Percentiles rank a stretch among this genome's conserved stretches.
These are phyloP conservation scores for Notodonta dromedarius DNA, from an alignment of 2,888 invertebrate genomes.

Conservation along the genomic window DNA sequence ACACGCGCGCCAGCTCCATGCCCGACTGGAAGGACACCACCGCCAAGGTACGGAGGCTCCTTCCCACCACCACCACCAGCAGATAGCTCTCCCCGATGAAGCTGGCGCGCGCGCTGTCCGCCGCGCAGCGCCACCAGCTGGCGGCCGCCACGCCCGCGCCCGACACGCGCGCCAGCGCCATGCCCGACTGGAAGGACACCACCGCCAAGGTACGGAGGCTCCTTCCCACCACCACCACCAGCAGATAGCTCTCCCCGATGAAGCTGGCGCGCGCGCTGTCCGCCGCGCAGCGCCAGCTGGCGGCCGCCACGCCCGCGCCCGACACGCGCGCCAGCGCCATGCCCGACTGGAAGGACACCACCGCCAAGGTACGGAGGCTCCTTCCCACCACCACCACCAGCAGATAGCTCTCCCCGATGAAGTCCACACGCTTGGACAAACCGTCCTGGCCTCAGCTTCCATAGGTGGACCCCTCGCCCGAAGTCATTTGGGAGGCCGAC, in stretches of 20 bases:
- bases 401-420: too few relatives aligned
- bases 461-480: too few relatives aligned
- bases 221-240: too few relatives aligned
- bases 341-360: conserved; percentile 91
- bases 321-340: conserved; percentile 85
- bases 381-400: too few relatives aligned
- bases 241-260: too few relatives aligned
- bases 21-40: conserved; percentile 91
- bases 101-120: conserved; percentile 92
- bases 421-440: too few relatives aligned
- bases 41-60: conserved; percentile 48
- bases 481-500: too few relatives aligned
- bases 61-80: too few relatives aligned
- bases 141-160: conserved; percentile 92
- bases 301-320: conserved; percentile 91
- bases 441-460: too few relatives aligned
- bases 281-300: conserved; percentile 90
- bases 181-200: conserved; percentile 91
- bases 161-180: conserved; percentile 85
- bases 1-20: conserved; percentile 85
- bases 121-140: conserved; percentile 91
- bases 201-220: conserved; percentile 54
- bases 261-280: conserved; percentile 93
- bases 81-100: too few relatives aligned
- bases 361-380: conserved; percentile 51